Conservation (phyloP, 1,140 invertebrate genomes). For the Meloidogyne exigua region DNA sequence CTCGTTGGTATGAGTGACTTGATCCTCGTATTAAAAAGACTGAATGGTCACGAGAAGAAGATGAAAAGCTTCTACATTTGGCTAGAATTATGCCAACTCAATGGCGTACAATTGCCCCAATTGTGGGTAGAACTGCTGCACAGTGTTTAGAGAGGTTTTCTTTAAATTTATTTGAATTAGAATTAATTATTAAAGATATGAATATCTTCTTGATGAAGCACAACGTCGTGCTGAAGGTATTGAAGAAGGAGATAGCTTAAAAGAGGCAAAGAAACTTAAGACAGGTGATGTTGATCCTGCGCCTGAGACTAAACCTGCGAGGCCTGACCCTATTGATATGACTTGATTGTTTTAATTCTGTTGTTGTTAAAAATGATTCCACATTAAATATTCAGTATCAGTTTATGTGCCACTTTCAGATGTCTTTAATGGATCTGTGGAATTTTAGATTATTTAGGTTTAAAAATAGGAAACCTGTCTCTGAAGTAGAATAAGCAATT, state of each 20-base stretch:
- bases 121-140: no score
- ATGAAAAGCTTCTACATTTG: constrained; percentile 94
- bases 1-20: constrained; percentile 92
- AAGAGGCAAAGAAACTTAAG: constrained; percentile 90
- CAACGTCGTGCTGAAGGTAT: no score
- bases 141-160: no score
- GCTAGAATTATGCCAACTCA: no score
- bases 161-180: no score
- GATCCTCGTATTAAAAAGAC: constrained; percentile 99
- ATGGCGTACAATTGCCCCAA: no score
- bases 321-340: constrained; percentile 99
- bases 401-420: constrained; percentile 16
- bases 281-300: constrained; percentile 99
- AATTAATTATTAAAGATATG: no score
- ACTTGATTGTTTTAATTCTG: no score
- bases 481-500: neutral
- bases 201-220: no score
- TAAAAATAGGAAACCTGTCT: neutral
- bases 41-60: constrained; percentile 98
- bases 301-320: constrained; percentile 96
- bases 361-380: neutral
- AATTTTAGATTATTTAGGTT: neutral
- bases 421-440: constrained; percentile 8
- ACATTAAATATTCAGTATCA: neutral
- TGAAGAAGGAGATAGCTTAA: constrained; percentile 74